A percentile compares a stretch with the other conserved stretches of the same genome.
phyloP scores from a whole-genome alignment of 1,140 invertebrate species.

The Bombus breviceps region DNA sequence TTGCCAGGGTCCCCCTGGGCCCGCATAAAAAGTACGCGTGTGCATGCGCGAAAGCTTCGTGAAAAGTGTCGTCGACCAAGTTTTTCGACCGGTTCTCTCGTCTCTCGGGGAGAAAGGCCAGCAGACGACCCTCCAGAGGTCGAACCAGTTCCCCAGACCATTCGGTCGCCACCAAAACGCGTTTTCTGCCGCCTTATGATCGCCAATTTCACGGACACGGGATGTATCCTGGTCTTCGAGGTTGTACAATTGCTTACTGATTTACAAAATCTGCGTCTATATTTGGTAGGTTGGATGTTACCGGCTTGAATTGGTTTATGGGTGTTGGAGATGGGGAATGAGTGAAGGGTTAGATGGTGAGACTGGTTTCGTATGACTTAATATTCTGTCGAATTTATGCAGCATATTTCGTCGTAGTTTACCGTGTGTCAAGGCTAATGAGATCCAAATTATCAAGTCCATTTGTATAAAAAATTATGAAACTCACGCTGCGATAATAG shows the following conservation, averaged over 20 bases:
- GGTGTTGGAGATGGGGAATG: too few relatives aligned
- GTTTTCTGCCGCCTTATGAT: neutral
- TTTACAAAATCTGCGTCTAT: too few relatives aligned
- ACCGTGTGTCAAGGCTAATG: too few relatives aligned
- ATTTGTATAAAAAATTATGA: too few relatives aligned
- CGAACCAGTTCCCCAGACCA: slow-evolving; percentile 34
- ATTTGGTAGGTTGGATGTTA: too few relatives aligned
- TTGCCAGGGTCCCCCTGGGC: slow-evolving; percentile 54
- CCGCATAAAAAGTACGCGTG: slow-evolving; percentile 63
- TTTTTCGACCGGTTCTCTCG: slow-evolving; percentile 51
- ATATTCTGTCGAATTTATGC: neutral
- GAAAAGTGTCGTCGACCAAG: slow-evolving; percentile 43
- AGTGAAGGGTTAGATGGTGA: neutral
- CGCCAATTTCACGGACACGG: slow-evolving; percentile 23
- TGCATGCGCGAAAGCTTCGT: slow-evolving; percentile 40
- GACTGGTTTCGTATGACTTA: neutral
- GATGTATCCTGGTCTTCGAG: neutral
- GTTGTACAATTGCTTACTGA: too few relatives aligned
- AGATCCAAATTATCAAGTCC: too few relatives aligned
- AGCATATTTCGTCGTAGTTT: too few relatives aligned
- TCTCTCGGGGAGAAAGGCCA: neutral
- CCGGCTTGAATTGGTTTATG: neutral
- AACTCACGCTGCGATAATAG: too few relatives aligned
- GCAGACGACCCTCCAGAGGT: slow-evolving; percentile 31
- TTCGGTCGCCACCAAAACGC: neutral